Percentiles rank a stretch among this genome's conserved stretches.
Conservation (phyloP, 2,888 invertebrate species). For the Harpagoxenus sublaevis region DNA sequence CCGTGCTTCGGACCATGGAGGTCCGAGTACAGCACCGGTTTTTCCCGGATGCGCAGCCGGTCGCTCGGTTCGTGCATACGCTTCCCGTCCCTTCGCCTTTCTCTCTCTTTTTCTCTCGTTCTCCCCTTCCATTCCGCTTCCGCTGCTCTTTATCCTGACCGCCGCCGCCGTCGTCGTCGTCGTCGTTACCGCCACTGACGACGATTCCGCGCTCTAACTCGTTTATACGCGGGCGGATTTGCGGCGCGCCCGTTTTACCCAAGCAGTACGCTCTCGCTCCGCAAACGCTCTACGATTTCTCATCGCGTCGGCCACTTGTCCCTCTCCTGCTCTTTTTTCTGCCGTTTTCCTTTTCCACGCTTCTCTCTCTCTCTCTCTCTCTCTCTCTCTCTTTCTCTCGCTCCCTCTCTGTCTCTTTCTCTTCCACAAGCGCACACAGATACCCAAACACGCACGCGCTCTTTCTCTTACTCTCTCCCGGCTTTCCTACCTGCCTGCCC, state of each 20-base stretch:
- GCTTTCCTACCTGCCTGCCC: slow-evolving; percentile 85
- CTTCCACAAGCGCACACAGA: slow-evolving; percentile 40
- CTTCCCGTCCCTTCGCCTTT: slow-evolving; percentile 42
- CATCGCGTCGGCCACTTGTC: slow-evolving; percentile 64
- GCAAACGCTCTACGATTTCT: slow-evolving; percentile 61
- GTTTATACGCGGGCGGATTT: slow-evolving; percentile 77
- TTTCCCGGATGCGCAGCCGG: slow-evolving; percentile 61
- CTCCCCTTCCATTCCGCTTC: slow-evolving; percentile 57
- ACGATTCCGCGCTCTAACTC: slow-evolving; percentile 63
- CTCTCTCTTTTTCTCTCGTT: slow-evolving; percentile 50
- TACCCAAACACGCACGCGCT: slow-evolving; percentile 28
- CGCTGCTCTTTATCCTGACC: slow-evolving; percentile 50
- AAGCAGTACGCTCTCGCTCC: slow-evolving; percentile 49
- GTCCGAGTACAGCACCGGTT: slow-evolving; percentile 24
- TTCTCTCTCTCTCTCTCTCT: slow-evolving; percentile 46
- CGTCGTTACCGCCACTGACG: slow-evolving; percentile 1
- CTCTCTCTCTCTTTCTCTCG: slow-evolving; percentile 39
- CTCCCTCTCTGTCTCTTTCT: slow-evolving; percentile 59
- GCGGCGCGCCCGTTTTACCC: slow-evolving; percentile 80
- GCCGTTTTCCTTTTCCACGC: slow-evolving; percentile 45
- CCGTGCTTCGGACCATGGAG: slow-evolving; percentile 22
- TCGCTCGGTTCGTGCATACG: slow-evolving; percentile 55
- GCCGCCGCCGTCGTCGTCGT: neutral
- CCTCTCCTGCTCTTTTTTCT: slow-evolving; percentile 60
- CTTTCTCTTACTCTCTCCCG: slow-evolving; percentile 51